Conservation (phyloP, 2,888 invertebrate species). For the Chrysodeixis includens region DNA sequence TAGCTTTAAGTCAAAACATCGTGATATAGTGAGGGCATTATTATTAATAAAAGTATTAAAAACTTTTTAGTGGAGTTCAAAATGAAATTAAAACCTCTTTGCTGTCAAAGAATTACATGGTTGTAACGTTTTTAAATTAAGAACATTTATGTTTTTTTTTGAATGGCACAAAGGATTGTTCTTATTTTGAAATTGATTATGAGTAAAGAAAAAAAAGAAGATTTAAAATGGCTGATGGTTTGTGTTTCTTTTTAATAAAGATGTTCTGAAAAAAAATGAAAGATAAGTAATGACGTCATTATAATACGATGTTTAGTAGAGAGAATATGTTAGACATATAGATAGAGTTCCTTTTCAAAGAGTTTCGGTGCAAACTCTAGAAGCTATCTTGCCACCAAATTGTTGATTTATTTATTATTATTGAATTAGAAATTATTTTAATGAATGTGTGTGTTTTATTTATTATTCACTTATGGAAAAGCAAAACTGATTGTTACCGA, state of each 20-base stretch:
- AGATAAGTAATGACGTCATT: slow-evolving; percentile 53
- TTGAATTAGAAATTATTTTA: slow-evolving; percentile 67
- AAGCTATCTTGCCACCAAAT: slow-evolving; percentile 88
- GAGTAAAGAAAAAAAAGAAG: too few relatives aligned
- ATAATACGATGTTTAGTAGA: slow-evolving; percentile 35
- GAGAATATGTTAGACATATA: slow-evolving; percentile 44
- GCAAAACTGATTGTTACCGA: too few relatives aligned
- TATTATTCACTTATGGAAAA: slow-evolving; percentile 4
- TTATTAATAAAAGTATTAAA: slow-evolving; percentile 10
- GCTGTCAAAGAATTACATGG: too few relatives aligned
- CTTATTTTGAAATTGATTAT: too few relatives aligned
- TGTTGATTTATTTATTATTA: slow-evolving; percentile 82
- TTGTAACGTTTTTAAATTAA: too few relatives aligned
- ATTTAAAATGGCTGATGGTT: too few relatives aligned
- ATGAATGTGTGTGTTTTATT: slow-evolving; percentile 42
- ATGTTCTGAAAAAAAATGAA: too few relatives aligned
- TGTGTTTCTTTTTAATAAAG: too few relatives aligned
- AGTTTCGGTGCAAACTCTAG: slow-evolving; percentile 72
- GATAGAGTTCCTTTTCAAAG: slow-evolving; percentile 79
- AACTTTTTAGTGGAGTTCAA: background rate
- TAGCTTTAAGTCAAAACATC: slow-evolving; percentile 41
- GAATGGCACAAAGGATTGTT: too few relatives aligned
- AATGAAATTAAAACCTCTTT: background rate
- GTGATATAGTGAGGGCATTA: slow-evolving; percentile 54
- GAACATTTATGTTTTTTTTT: too few relatives aligned